These are phyloP conservation scores for Theretra japonica DNA, from an alignment of 2,888 invertebrate genomes.

Conservation along the genomic window DNA sequence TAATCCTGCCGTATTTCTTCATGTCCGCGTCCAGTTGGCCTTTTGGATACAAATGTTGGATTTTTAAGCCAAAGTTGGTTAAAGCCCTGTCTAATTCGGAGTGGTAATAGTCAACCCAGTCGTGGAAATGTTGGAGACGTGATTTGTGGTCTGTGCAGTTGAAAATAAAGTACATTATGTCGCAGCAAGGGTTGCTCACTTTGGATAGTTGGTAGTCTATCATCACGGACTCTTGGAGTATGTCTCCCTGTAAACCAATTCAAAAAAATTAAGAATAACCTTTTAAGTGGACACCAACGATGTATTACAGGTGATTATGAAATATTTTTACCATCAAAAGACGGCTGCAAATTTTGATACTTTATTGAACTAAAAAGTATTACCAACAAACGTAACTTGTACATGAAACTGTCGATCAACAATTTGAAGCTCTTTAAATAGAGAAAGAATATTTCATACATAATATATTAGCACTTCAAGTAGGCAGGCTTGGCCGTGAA, in stretches of 20 bases:
- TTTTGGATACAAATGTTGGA: constrained; percentile 44
- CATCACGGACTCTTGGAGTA: constrained; percentile 29
- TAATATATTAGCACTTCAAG: no score
- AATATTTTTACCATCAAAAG: no score
- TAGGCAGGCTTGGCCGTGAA: no score
- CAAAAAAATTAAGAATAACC: background rate
- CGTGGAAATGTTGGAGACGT: constrained; percentile 30
- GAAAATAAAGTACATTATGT: constrained; percentile 35
- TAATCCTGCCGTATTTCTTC: constrained; percentile 45
- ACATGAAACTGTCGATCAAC: no score
- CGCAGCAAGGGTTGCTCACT: constrained; percentile 31
- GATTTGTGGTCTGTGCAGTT: constrained; percentile 37
- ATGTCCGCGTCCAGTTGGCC: constrained; percentile 50
- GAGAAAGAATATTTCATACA: no score
- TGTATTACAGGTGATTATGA: no score
- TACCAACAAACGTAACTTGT: no score
- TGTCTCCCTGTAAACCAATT: constrained; percentile 10
- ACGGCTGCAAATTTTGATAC: no score
- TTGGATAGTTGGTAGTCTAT: constrained; percentile 37
- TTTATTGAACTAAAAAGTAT: no score
- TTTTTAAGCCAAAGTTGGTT: constrained; percentile 45
- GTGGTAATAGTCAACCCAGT: constrained; percentile 54
- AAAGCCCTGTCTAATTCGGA: constrained; percentile 44
- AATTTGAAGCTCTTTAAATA: no score
- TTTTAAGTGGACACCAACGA: no score